Conservation (phyloP, 1,140 invertebrate genomes). For the Colletes latitarsis region DNA sequence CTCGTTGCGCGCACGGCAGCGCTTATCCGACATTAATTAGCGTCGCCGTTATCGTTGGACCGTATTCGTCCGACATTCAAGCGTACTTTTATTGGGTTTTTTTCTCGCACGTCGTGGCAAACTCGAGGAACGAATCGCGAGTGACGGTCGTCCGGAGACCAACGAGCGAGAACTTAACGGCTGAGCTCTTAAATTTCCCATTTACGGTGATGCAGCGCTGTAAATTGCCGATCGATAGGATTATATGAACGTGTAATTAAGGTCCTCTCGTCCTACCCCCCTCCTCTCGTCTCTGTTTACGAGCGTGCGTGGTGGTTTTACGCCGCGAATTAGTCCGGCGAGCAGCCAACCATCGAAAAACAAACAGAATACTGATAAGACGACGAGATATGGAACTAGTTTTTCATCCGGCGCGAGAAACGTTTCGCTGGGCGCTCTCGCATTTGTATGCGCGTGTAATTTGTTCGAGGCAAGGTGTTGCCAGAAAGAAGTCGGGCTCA, state of each 20-base stretch:
- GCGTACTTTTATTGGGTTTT: slow-evolving; percentile 23
- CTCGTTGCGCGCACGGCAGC: not conserved
- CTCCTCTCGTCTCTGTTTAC: not conserved
- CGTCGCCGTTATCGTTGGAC: slow-evolving; percentile 17
- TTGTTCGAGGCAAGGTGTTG: slow-evolving; percentile 11
- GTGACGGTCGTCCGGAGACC: not conserved
- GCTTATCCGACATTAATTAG: slow-evolving; percentile 36
- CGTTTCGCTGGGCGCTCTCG: too few species aligned
- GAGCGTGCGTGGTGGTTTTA: slow-evolving; percentile 22
- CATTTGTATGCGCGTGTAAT: slow-evolving; percentile 18
- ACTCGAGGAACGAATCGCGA: not conserved
- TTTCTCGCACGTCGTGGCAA: slow-evolving; percentile 29
- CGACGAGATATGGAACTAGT: slow-evolving; percentile 29
- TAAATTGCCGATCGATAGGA: slow-evolving; percentile 56
- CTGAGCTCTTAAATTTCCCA: slow-evolving; percentile 50
- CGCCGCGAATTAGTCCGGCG: slow-evolving; percentile 37
- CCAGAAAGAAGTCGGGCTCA: slow-evolving; percentile 12
- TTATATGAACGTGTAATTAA: slow-evolving; percentile 60
- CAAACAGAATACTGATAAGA: slow-evolving; percentile 35
- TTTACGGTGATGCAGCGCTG: slow-evolving; percentile 43
- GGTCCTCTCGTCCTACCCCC: not conserved
- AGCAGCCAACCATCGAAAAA: not conserved
- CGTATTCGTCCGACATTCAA: slow-evolving; percentile 9
- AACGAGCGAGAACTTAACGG: slow-evolving; percentile 32
- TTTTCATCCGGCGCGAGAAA: not conserved